A percentile compares a stretch with the other conserved stretches of the same genome.
Conservation (phyloP, 2,113 vertebrate genomes). For the Cyprinodon brontotheroides region DNA sequence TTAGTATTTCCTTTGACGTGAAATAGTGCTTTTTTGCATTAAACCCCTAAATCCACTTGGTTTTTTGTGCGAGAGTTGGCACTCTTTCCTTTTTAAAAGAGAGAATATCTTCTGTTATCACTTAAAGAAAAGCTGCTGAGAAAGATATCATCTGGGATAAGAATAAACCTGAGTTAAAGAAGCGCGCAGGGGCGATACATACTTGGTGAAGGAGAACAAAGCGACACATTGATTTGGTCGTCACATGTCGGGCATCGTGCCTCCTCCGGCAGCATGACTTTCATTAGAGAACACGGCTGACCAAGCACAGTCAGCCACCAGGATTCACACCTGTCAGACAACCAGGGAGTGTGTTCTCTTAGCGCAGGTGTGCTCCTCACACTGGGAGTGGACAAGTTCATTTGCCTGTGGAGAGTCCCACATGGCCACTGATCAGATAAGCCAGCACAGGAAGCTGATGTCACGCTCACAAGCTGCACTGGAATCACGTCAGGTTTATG, state of each 20-base stretch:
- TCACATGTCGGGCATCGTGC: constrained; percentile 11
- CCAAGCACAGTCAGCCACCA: constrained; percentile 39
- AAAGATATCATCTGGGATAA: constrained; percentile 4
- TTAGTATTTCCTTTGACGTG: constrained; percentile 66
- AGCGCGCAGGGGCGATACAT: not conserved
- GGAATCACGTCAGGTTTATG: constrained; percentile 1
- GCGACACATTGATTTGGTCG: constrained; percentile 41
- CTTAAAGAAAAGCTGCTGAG: not conserved
- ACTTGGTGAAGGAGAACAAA: constrained; percentile 24
- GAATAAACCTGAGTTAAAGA: constrained; percentile 12
- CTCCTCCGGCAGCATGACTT: constrained; percentile 32
- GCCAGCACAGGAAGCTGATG: constrained; percentile 21
- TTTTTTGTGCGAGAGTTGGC: constrained; percentile 51
- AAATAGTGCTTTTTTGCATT: constrained; percentile 72
- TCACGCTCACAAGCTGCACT: not conserved
- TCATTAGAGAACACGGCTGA: constrained; percentile 53
- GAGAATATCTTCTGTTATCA: constrained; percentile 15
- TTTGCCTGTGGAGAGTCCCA: constrained; percentile 37
- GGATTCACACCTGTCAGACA: constrained; percentile 53
- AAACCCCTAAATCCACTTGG: constrained; percentile 60
- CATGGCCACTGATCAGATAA: constrained; percentile 33
- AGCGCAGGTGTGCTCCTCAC: constrained; percentile 13
- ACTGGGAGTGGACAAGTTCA: constrained; percentile 22
- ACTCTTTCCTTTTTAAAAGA: constrained; percentile 4
- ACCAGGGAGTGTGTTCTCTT: constrained; percentile 23